Conservation (phyloP, 2,888 invertebrate species). For the Drosophila austrosaltans region DNA sequence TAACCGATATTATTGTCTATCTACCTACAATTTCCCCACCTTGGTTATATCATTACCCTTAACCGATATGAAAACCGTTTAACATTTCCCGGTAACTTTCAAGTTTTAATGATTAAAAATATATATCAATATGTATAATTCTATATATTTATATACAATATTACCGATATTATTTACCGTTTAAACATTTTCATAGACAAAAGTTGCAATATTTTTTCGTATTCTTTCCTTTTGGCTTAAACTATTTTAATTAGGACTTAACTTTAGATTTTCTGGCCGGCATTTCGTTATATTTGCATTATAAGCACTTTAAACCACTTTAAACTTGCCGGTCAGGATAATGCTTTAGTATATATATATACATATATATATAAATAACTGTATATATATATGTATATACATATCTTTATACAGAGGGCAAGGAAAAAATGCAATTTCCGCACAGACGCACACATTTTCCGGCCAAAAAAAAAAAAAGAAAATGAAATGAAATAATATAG, state of each 20-base stretch:
- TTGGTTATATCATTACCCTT: too few relatives aligned
- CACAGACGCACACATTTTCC: conserved; percentile 82
- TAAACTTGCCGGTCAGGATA: conserved; percentile 63
- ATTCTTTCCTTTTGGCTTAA: conserved; percentile 22
- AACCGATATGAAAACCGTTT: too few relatives aligned
- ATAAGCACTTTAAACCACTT: conserved; percentile 75
- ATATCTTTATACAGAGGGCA: conserved; percentile 23
- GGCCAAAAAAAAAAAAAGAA: conserved; percentile 62
- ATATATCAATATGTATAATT: too few relatives aligned
- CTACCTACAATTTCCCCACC: too few relatives aligned
- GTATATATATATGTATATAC: conserved; percentile 20
- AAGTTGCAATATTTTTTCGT: conserved; percentile 17
- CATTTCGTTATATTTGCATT: conserved; percentile 71
- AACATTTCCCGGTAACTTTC: too few relatives aligned
- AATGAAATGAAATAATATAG: conserved; percentile 27
- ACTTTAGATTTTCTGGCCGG: conserved; percentile 57
- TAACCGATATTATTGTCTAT: too few relatives aligned
- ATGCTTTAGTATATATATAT: conserved; percentile 40
- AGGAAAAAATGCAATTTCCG: conserved; percentile 80
- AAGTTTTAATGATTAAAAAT: too few relatives aligned
- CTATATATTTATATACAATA: too few relatives aligned
- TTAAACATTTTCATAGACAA: conserved; percentile 1
- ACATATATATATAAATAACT: conserved; percentile 26
- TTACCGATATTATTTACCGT: too few relatives aligned
- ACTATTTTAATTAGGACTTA: conserved; percentile 41